A percentile compares a stretch with the other conserved stretches of the same genome.
phyloP scores from a whole-genome alignment of 2,797 vertebrate species.

The Ptychadena robeensis region DNA sequence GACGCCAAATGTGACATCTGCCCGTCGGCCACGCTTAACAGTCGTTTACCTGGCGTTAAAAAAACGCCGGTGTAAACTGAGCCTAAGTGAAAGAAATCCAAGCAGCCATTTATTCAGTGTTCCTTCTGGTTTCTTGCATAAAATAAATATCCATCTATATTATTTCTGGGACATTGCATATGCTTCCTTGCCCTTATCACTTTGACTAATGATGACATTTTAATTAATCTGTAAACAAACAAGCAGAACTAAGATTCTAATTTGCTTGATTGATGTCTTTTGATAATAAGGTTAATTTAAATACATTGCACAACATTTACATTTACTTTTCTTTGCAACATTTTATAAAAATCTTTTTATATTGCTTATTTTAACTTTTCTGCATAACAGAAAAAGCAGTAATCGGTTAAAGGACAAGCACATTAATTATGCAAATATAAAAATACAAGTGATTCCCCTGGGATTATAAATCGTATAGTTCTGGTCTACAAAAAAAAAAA shows the following conservation, averaged over 20 bases:
- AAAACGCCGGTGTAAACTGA: no score
- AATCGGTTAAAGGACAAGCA: neutral
- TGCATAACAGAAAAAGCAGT: neutral
- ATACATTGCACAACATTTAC: constrained; percentile 3
- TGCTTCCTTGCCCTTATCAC: constrained; percentile 38
- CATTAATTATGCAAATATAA: neutral
- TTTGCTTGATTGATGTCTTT: constrained; percentile 28
- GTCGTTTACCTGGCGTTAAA: no score
- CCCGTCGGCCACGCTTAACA: no score
- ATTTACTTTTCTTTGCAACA: neutral
- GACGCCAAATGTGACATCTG: no score
- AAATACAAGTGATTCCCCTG: neutral
- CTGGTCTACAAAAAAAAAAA: no score
- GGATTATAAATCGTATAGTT: neutral
- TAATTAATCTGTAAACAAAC: constrained; percentile 33
- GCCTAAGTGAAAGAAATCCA: no score
- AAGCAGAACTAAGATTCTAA: constrained; percentile 7
- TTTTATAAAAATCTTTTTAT: constrained; percentile 1
- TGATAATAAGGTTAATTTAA: neutral
- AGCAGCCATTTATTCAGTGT: neutral
- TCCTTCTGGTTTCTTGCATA: neutral
- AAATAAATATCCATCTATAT: constrained; percentile 22
- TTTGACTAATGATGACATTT: constrained; percentile 39
- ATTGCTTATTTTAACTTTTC: neutral
- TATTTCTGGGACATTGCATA: constrained; percentile 14